Conservation (phyloP, 2,113 vertebrate genomes). For the Semicossyphus pulcher region DNA sequence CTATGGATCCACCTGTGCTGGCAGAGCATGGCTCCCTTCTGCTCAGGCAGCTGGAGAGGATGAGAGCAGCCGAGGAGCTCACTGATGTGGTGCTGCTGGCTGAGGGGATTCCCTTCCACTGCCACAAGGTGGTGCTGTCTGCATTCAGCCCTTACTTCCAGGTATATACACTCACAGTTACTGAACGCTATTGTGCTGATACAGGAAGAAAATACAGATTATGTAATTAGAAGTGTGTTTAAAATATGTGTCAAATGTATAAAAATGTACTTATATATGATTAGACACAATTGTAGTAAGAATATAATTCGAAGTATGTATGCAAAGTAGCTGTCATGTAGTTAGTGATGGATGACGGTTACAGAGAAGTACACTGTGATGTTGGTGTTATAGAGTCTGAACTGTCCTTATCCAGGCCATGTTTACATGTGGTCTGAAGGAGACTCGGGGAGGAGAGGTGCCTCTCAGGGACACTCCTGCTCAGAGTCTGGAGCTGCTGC, state of each 20-base stretch:
- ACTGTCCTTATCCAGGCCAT: conserved; percentile 77
- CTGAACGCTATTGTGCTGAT: neutral
- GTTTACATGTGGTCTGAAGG: conserved; percentile 92
- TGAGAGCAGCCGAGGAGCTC: conserved; percentile 86
- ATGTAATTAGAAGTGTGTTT: no score
- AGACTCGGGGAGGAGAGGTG: conserved; percentile 86
- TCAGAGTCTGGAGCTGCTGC: conserved; percentile 84
- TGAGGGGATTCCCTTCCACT: conserved; percentile 87
- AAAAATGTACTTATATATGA: no score
- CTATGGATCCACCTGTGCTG: conserved; percentile 64
- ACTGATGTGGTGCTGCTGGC: conserved; percentile 89
- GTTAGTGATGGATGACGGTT: no score
- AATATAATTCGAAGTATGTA: no score
- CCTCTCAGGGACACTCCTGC: conserved; percentile 85
- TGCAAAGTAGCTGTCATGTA: no score
- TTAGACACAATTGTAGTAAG: no score
- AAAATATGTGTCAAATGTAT: no score
- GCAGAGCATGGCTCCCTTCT: conserved; percentile 83
- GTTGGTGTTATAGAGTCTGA: neutral
- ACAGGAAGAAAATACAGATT: neutral
- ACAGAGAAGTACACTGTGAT: neutral
- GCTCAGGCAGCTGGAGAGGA: conserved; percentile 84
- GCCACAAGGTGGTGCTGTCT: conserved; percentile 90
- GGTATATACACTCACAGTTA: conserved; percentile 59
- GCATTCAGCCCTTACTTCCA: conserved; percentile 93